Evolutionary conservation across 2,888 invertebrate species (phyloP).

Genomic region (Onchidella celtica): DNA sequence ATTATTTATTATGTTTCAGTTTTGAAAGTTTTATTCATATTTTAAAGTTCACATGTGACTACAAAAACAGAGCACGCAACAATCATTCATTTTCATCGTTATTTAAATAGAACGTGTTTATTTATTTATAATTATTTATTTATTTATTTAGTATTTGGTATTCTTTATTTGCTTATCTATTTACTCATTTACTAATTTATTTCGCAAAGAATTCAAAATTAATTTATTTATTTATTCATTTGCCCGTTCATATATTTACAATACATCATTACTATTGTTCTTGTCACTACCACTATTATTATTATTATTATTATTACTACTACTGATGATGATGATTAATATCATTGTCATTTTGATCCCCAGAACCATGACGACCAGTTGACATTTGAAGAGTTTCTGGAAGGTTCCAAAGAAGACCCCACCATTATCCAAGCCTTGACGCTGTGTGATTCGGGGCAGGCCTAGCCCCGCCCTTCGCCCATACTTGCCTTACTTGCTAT

Average conservation of each 20-base stretch:
- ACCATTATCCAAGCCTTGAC: conserved; percentile 96
- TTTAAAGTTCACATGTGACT: too few species aligned
- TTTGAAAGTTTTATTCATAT: too few species aligned
- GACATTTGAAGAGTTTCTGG: conserved; percentile 96
- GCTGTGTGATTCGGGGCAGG: conserved; percentile 79
- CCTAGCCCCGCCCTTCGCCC: conserved; percentile 27
- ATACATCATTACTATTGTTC: neutral
- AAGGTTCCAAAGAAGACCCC: conserved; percentile 98
- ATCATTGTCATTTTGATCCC: conserved; percentile 19
- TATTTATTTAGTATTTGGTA: too few species aligned
- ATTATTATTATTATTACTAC: neutral
- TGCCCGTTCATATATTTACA: neutral
- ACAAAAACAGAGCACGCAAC: too few species aligned
- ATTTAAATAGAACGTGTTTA: too few species aligned
- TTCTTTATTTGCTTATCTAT: too few species aligned
- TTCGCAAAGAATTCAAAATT: too few species aligned
- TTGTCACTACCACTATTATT: neutral
- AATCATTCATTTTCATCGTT: too few species aligned
- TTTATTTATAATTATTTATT: too few species aligned
- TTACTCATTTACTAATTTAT: too few species aligned
- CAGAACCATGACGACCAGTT: conserved; percentile 96
- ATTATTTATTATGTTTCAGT: too few species aligned
- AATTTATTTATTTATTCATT: neutral
- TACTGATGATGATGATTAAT: neutral
- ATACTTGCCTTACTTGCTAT: conserved; percentile 19